A percentile compares a stretch with the other conserved stretches of the same genome.
Evolutionary conservation across 2,113 vertebrate species (phyloP).

Genomic region (Xenopus tropicalis): DNA sequence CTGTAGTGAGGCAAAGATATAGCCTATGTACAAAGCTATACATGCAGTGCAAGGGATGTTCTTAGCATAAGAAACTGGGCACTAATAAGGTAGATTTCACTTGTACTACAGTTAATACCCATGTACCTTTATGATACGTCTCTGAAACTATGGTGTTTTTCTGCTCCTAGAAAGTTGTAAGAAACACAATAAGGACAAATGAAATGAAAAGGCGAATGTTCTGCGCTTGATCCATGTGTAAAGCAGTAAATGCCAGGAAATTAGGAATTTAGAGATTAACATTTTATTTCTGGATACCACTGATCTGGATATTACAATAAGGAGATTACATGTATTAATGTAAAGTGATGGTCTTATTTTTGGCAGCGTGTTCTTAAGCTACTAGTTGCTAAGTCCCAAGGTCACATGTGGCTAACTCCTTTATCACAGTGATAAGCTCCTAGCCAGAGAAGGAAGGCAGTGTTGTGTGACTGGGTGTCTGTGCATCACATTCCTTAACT

Average conservation of each 20-base stretch:
- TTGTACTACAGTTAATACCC: too few relatives aligned
- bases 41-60: too few relatives aligned
- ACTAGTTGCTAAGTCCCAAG: constrained; percentile 12
- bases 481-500: too few relatives aligned
- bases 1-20: too few relatives aligned
- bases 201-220: neutral
- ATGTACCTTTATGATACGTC: too few relatives aligned
- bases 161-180: too few relatives aligned
- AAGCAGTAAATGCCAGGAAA: constrained; percentile 3
- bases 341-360: constrained; percentile 29
- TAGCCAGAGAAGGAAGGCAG: neutral
- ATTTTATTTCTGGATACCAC: constrained; percentile 36
- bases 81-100: too few relatives aligned
- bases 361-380: constrained; percentile 10
- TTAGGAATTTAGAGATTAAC: constrained; percentile 35
- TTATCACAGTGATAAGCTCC: neutral
- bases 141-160: too few relatives aligned
- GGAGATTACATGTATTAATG: constrained; percentile 38
- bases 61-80: too few relatives aligned
- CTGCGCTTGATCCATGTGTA: constrained; percentile 14
- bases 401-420: neutral
- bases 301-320: constrained; percentile 38
- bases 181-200: too few relatives aligned
- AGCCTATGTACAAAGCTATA: too few relatives aligned
- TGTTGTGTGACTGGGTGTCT: neutral